Conservation (phyloP, 2,797 vertebrate genomes). For the Muscicapa striata region DNA sequence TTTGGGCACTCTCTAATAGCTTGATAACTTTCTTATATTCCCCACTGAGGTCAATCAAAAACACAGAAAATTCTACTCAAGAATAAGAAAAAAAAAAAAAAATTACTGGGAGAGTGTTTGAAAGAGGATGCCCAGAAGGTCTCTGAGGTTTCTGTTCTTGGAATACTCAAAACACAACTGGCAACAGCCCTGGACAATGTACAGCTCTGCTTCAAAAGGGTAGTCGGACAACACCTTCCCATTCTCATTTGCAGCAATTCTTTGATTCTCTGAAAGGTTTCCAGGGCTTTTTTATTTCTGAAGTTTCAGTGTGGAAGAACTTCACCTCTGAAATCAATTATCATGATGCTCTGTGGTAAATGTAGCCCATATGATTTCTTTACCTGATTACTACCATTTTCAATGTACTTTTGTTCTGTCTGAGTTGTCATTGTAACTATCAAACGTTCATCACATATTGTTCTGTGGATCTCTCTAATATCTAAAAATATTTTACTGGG, state of each 20-base stretch:
- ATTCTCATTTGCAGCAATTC: neutral
- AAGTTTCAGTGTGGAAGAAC: neutral
- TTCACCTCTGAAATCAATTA: neutral
- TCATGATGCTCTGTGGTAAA: neutral
- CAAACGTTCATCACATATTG: neutral
- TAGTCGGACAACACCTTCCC: neutral
- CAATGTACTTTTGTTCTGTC: neutral
- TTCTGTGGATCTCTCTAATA: neutral
- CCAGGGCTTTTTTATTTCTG: neutral
- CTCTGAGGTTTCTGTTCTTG: neutral
- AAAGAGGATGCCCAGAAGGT: neutral
- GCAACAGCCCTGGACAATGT: neutral
- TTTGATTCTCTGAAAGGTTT: neutral
- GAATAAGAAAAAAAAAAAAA: neutral
- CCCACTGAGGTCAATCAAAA: neutral
- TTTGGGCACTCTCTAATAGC: neutral
- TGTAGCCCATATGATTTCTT: neutral
- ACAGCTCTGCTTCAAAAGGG: neutral
- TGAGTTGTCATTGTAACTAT: neutral
- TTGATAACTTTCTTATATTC: neutral
- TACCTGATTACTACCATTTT: neutral
- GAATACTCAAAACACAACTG: neutral
- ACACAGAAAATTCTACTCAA: neutral
- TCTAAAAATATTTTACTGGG: neutral
- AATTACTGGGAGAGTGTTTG: neutral